Evolutionary conservation across 1,140 invertebrate species (phyloP).

Genomic region (Vanessa atalanta): DNA sequence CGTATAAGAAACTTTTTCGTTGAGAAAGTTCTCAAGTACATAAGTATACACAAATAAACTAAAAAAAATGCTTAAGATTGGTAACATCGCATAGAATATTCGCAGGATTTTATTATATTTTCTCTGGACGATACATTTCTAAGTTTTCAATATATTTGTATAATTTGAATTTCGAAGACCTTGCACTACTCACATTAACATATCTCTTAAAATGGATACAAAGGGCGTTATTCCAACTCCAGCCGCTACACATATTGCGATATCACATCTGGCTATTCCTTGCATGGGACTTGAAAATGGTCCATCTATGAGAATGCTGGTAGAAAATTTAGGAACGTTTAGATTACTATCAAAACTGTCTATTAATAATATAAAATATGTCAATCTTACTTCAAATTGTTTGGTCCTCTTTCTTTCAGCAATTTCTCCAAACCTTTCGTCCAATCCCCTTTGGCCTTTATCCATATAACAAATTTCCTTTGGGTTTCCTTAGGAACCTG

Average conservation of each 20-base stretch:
- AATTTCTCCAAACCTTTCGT: slow-evolving; percentile 66
- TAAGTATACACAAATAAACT: too few species aligned
- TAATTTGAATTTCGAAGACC: too few species aligned
- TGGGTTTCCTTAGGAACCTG: slow-evolving; percentile 63
- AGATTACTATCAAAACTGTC: not conserved
- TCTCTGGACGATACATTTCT: too few species aligned
- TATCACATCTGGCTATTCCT: slow-evolving; percentile 43
- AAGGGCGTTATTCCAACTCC: slow-evolving; percentile 76
- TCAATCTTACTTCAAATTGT: slow-evolving; percentile 54
- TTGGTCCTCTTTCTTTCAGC: slow-evolving; percentile 50
- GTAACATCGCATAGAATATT: too few species aligned
- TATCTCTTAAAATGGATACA: slow-evolving; percentile 55
- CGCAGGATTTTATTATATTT: too few species aligned
- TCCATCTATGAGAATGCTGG: slow-evolving; percentile 70
- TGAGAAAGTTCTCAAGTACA: too few species aligned
- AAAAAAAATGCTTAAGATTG: too few species aligned
- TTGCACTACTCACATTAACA: slow-evolving; percentile 49
- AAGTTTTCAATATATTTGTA: too few species aligned
- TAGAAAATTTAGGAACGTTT: slow-evolving; percentile 20
- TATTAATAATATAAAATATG: slow-evolving; percentile 1
- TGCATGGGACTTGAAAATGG: slow-evolving; percentile 74
- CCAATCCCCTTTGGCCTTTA: slow-evolving; percentile 75
- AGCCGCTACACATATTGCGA: slow-evolving; percentile 72
- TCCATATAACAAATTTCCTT: slow-evolving; percentile 68
- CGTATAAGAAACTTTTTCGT: too few species aligned